These are phyloP conservation scores for Hemicordylus capensis DNA, from an alignment of 2,113 vertebrate genomes.

Conservation along the genomic window DNA sequence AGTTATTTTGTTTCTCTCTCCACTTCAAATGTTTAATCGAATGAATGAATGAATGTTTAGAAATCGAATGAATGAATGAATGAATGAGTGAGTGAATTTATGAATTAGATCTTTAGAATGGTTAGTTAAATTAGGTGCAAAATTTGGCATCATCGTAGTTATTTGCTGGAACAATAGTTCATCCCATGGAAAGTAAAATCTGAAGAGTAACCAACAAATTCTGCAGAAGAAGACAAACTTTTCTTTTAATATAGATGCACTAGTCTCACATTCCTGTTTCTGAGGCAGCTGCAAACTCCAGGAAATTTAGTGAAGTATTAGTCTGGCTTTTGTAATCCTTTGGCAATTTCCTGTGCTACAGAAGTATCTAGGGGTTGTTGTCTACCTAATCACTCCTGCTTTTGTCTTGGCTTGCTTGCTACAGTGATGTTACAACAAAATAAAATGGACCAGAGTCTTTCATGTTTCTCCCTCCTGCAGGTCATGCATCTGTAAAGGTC, in stretches of 20 bases:
- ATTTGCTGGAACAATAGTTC: background rate
- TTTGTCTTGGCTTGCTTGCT: background rate
- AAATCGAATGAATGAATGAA: too few species aligned
- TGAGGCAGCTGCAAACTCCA: background rate
- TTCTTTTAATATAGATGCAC: accelerated
- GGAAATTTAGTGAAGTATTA: background rate
- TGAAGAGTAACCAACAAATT: background rate
- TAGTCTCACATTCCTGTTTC: background rate
- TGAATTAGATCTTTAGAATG: background rate
- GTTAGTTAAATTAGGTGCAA: background rate
- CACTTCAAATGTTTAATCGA: background rate
- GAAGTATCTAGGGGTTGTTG: background rate
- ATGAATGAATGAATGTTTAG: too few species aligned
- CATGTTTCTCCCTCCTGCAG: slow-evolving; percentile 16
- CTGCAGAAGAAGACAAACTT: background rate
- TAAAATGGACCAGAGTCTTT: background rate
- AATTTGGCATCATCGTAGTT: background rate
- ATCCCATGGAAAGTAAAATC: background rate
- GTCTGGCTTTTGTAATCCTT: background rate
- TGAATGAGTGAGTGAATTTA: too few species aligned
- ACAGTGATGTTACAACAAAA: background rate
- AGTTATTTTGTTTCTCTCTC: background rate
- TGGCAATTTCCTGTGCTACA: slow-evolving; percentile 5
- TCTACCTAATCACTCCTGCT: background rate
- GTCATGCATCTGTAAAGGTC: slow-evolving; percentile 4